These are phyloP conservation scores for Agonopterix arenella DNA, from an alignment of 2,888 invertebrate genomes.

Conservation along the genomic window DNA sequence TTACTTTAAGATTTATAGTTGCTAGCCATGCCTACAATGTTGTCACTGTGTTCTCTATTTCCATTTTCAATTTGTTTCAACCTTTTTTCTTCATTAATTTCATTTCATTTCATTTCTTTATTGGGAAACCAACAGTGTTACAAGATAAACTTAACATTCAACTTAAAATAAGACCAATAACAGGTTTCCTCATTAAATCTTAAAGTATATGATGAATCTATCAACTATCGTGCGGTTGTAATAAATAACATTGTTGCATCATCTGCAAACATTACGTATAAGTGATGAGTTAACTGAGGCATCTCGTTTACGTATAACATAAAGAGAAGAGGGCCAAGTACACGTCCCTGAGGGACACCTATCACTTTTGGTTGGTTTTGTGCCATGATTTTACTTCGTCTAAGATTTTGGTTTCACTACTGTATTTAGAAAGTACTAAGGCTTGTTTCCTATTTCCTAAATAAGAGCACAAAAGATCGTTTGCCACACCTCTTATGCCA, in stretches of 20 bases:
- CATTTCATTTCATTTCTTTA: background rate
- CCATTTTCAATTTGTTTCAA: background rate
- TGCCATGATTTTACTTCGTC: background rate
- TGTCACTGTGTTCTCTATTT: too few relatives aligned
- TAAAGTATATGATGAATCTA: too few relatives aligned
- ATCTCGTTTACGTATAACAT: background rate
- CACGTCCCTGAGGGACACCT: background rate
- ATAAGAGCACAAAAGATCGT: background rate
- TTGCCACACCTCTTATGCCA: background rate
- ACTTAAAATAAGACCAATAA: too few relatives aligned
- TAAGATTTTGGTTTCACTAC: background rate
- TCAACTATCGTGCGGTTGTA: too few relatives aligned
- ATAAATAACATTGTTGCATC: background rate
- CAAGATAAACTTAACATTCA: too few relatives aligned
- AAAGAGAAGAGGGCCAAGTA: background rate
- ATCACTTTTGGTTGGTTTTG: background rate
- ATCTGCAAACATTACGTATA: background rate
- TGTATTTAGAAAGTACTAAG: background rate
- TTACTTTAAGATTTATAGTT: background rate
- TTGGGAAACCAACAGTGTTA: too few relatives aligned
- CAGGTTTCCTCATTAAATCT: too few relatives aligned
- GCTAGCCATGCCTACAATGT: background rate
- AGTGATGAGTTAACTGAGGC: background rate
- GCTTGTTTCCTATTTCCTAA: background rate
- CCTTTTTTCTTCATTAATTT: background rate